Conservation (phyloP, 2,797 vertebrate species). For the Novumbra hubbsi region DNA sequence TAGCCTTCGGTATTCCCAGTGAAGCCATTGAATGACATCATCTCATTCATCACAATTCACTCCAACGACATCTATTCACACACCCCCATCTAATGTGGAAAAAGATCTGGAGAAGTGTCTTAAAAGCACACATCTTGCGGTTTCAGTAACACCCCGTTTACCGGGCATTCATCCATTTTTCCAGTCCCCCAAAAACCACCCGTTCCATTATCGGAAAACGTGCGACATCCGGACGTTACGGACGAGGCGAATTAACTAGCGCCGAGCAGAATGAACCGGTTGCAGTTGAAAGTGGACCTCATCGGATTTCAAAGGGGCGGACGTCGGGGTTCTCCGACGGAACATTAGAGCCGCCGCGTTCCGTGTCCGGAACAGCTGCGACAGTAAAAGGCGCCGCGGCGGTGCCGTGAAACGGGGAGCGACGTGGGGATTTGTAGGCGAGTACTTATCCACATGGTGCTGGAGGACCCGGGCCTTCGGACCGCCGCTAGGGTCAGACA, state of each 20-base stretch:
- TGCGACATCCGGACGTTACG: background rate
- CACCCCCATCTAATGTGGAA: conserved; percentile 66
- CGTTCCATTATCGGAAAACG: background rate
- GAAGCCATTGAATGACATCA: conserved; percentile 65
- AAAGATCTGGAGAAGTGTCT: conserved; percentile 45
- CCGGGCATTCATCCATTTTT: background rate
- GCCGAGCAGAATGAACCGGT: background rate
- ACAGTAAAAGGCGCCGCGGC: conserved; percentile 17
- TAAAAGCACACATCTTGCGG: conserved; percentile 63
- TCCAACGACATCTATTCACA: conserved; percentile 33
- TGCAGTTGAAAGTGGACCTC: background rate
- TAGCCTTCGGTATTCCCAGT: conserved; percentile 48
- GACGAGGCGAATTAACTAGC: background rate
- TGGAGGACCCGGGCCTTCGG: conserved; percentile 14
- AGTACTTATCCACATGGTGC: conserved; percentile 44
- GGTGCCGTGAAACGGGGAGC: conserved; percentile 47
- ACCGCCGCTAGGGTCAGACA: background rate
- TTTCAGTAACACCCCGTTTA: conserved; percentile 58
- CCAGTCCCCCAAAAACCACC: background rate
- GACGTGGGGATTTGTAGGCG: conserved; percentile 13
- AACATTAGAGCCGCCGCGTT: conserved; percentile 18
- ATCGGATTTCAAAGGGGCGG: conserved; percentile 14
- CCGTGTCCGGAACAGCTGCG: conserved; percentile 37
- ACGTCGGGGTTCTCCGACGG: conserved; percentile 1
- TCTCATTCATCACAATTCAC: conserved; percentile 73